These are phyloP conservation scores for Acanthacorydalis orientalis DNA, from an alignment of 2,888 invertebrate genomes.

Conservation along the genomic window DNA sequence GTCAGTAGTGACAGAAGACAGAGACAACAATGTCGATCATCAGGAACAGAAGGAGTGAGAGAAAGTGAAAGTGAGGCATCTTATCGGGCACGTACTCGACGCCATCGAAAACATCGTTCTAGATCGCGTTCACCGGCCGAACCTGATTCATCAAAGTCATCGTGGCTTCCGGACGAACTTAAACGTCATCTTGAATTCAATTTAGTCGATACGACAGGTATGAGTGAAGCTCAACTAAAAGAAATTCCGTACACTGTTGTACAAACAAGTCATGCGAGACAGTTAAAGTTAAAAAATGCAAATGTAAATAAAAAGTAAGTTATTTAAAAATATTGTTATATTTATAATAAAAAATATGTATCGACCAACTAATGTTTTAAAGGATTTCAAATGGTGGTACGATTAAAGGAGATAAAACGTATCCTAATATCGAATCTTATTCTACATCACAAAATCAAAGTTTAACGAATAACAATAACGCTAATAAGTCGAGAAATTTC, in stretches of 20 bases:
- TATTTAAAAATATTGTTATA: too few species aligned
- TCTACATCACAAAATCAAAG: too few species aligned
- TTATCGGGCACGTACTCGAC: slow-evolving; percentile 17
- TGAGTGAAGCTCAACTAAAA: slow-evolving; percentile 71
- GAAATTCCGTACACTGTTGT: slow-evolving; percentile 83
- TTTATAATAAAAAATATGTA: too few species aligned
- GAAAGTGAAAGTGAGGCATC: slow-evolving; percentile 30
- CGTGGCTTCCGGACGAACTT: slow-evolving; percentile 54
- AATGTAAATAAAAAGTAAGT: slow-evolving; percentile 12
- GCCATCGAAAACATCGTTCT: slow-evolving; percentile 22
- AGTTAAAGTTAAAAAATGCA: slow-evolving; percentile 32
- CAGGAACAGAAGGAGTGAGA: slow-evolving; percentile 24
- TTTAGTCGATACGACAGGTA: slow-evolving; percentile 73
- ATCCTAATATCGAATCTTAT: too few species aligned
- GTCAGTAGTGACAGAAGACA: slow-evolving; percentile 32
- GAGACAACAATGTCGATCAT: slow-evolving; percentile 7
- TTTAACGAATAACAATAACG: slow-evolving; percentile 10
- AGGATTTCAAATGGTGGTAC: too few species aligned
- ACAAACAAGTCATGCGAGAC: slow-evolving; percentile 48
- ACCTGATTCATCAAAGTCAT: slow-evolving; percentile 45
- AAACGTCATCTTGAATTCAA: slow-evolving; percentile 79
- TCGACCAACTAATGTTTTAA: too few species aligned
- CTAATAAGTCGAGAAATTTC: slow-evolving; percentile 14
- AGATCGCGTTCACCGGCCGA: slow-evolving; percentile 47
- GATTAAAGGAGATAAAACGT: too few species aligned